Conservation (phyloP, 2,113 vertebrate genomes). For the Daubentonia madagascariensis region DNA sequence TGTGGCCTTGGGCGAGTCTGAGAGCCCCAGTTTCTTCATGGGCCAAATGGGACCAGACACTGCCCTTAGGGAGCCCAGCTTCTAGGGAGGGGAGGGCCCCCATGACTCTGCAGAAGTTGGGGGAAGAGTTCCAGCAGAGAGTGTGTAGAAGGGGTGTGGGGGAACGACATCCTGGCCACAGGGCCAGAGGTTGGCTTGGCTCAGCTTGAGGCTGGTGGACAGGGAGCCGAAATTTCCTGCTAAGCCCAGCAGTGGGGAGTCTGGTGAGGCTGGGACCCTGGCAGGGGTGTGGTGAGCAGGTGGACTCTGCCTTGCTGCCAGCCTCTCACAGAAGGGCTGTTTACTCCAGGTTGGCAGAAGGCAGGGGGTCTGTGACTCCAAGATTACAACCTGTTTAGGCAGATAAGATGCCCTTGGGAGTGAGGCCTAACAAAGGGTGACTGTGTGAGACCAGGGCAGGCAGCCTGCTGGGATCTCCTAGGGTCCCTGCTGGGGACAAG, state of each 20-base stretch:
- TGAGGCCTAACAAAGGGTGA: conserved; percentile 50
- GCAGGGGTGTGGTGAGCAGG: background rate
- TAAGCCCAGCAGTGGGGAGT: background rate
- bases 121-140: background rate
- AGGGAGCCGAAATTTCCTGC: background rate
- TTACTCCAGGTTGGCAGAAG: conserved; percentile 24
- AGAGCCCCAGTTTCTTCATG: background rate
- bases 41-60: background rate
- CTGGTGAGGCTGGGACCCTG: background rate
- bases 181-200: background rate
- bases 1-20: background rate
- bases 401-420: conserved; percentile 66
- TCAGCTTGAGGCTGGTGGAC: background rate
- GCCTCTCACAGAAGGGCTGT: background rate
- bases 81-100: background rate
- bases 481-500: background rate
- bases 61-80: background rate
- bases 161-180: no score
- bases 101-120: background rate
- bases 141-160: rapidly evolving
- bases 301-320: background rate
- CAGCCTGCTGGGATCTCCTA: background rate
- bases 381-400: conserved; percentile 63
- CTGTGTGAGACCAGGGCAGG: background rate
- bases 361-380: conserved; percentile 18